phyloP scores from a whole-genome alignment of 2,113 vertebrate species.

The Cyprinodon tularosa region DNA sequence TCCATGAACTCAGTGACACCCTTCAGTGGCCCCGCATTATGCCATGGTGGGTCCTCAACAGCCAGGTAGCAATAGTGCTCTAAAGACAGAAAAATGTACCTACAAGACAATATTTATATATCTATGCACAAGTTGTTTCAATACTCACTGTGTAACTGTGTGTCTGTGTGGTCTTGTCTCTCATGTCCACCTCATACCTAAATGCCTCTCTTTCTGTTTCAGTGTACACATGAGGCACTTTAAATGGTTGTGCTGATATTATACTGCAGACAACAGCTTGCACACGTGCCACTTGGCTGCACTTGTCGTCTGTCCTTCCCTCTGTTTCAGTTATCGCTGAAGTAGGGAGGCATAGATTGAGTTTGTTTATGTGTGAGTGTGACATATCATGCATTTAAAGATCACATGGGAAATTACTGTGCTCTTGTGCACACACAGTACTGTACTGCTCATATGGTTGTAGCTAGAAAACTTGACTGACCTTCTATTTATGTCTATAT shows the following conservation, averaged over 20 bases:
- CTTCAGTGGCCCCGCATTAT: constrained; percentile 61
- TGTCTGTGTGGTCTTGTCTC: constrained; percentile 20
- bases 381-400: not conserved
- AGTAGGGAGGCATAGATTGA: constrained; percentile 39
- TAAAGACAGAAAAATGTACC: constrained; percentile 12
- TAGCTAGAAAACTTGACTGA: constrained; percentile 57
- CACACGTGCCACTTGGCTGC: constrained; percentile 74
- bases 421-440: constrained; percentile 45
- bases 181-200: not conserved
- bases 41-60: constrained; percentile 53
- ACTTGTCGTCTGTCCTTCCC: constrained; percentile 50
- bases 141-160: not conserved
- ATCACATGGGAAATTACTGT: constrained; percentile 20
- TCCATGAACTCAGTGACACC: constrained; percentile 74
- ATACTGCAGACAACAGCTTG: constrained; percentile 73
- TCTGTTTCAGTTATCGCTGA: constrained; percentile 66
- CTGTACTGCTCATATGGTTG: constrained; percentile 35
- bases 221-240: constrained; percentile 53
- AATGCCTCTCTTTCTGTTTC: constrained; percentile 27
- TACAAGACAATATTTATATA: constrained; percentile 12
- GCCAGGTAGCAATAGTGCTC: constrained; percentile 53
- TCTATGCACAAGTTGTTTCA: constrained; percentile 7
- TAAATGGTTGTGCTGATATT: constrained; percentile 66
- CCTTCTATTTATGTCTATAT: constrained; percentile 52
- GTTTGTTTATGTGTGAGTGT: constrained; percentile 16